Evolutionary conservation across 2,797 vertebrate genomes (phyloP).

Genomic region (Paramormyrops hopkinsi): DNA sequence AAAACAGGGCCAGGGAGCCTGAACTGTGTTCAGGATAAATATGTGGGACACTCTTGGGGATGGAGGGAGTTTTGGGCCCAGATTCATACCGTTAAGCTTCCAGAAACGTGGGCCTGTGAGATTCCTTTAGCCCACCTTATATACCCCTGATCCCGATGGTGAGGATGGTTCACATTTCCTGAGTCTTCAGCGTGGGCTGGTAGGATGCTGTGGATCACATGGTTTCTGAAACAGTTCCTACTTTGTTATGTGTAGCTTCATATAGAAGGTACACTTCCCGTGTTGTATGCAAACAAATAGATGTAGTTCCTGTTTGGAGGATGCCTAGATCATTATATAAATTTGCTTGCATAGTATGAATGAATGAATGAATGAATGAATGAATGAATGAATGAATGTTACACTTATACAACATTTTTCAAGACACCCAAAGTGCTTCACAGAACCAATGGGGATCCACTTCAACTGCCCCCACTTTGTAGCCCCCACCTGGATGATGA

Average conservation of each 20-base stretch:
- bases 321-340: not conserved
- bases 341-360: not conserved
- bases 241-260: not conserved
- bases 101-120: not conserved
- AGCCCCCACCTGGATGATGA: not conserved
- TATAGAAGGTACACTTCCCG: not conserved
- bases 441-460: not conserved
- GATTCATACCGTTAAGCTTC: not conserved
- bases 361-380: not conserved
- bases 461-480: not conserved
- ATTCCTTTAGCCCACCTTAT: not conserved
- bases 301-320: not conserved
- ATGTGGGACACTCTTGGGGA: not conserved
- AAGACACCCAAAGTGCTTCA: not conserved
- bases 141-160: not conserved
- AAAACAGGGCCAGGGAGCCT: not conserved
- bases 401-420: not conserved
- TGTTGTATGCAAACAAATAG: not conserved
- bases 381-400: not conserved
- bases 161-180: not conserved
- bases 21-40: not conserved
- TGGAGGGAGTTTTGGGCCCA: not conserved
- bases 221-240: not conserved
- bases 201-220: slow-evolving; percentile 36
- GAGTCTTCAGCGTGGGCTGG: slow-evolving; percentile 19